These are phyloP conservation scores for Hemibates koningsi DNA, from an alignment of 2,113 vertebrate species.

Conservation along the genomic window DNA sequence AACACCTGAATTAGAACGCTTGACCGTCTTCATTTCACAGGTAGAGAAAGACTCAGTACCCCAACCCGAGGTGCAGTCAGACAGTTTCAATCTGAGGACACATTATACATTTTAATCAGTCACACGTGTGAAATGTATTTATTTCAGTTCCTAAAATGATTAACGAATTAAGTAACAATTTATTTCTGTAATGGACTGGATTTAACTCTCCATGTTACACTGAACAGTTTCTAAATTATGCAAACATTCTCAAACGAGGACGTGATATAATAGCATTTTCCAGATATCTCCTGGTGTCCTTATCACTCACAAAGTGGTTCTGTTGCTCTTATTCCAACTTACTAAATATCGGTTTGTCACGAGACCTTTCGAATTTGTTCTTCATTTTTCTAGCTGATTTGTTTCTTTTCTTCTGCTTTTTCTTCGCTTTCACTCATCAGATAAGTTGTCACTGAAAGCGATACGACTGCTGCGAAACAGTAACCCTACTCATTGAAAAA, in stretches of 20 bases:
- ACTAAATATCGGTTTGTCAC: background rate
- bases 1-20: background rate
- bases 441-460: background rate
- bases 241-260: background rate
- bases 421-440: background rate
- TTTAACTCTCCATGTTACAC: fast-evolving
- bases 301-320: background rate
- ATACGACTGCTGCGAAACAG: fast-evolving
- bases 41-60: background rate
- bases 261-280: background rate
- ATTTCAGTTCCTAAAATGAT: background rate
- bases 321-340: background rate
- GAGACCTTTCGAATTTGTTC: fast-evolving
- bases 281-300: background rate
- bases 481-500: background rate
- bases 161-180: background rate
- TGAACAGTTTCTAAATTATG: fast-evolving
- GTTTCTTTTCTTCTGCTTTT: background rate
- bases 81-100: background rate
- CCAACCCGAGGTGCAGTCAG: background rate
- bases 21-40: background rate
- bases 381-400: background rate
- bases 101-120: background rate
- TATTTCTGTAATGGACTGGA: background rate
- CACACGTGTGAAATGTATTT: fast-evolving